Evolutionary conservation across 35 echinoderm and acorn worm species (phyloP).

Genomic region (Hemicentrotus pulcherrimus): DNA sequence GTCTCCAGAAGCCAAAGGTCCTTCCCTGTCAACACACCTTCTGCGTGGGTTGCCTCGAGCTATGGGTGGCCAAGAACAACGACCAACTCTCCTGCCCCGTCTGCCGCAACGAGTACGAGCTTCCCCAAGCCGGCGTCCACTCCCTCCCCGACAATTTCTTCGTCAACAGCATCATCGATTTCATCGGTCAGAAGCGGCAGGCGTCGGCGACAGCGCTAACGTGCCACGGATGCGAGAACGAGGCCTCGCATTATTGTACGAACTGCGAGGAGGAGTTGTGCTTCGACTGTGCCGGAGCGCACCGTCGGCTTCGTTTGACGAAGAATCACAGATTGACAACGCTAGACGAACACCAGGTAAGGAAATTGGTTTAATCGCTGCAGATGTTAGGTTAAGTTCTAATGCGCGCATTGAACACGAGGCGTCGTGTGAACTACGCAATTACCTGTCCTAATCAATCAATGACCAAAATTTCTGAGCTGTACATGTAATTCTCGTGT

Average conservation of each 20-base stretch:
- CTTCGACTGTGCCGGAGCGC: slow-evolving; percentile 83
- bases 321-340: slow-evolving; percentile 71
- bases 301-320: slow-evolving; percentile 77
- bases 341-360: slow-evolving; percentile 81
- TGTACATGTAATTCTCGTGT: no score
- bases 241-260: slow-evolving; percentile 79
- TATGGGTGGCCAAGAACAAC: slow-evolving; percentile 81
- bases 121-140: slow-evolving; percentile 64
- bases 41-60: slow-evolving; percentile 82
- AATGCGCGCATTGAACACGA: no score
- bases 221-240: slow-evolving; percentile 83
- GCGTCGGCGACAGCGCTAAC: slow-evolving; percentile 54
- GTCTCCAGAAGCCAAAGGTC: slow-evolving; percentile 87
- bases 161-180: slow-evolving; percentile 97
- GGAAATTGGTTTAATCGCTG: background rate
- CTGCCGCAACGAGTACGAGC: slow-evolving; percentile 83
- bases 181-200: slow-evolving; percentile 82
- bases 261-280: slow-evolving; percentile 90
- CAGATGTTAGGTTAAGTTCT: no score
- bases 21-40: slow-evolving; percentile 95
- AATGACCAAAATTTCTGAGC: no score
- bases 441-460: no score
- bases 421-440: no score
- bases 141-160: slow-evolving; percentile 97
- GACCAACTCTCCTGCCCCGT: slow-evolving; percentile 84